Evolutionary conservation across 2,113 vertebrate genomes (phyloP), one percentile per base, ranked within the genome.

Genomic region (Todiramphus chloris): DNA sequence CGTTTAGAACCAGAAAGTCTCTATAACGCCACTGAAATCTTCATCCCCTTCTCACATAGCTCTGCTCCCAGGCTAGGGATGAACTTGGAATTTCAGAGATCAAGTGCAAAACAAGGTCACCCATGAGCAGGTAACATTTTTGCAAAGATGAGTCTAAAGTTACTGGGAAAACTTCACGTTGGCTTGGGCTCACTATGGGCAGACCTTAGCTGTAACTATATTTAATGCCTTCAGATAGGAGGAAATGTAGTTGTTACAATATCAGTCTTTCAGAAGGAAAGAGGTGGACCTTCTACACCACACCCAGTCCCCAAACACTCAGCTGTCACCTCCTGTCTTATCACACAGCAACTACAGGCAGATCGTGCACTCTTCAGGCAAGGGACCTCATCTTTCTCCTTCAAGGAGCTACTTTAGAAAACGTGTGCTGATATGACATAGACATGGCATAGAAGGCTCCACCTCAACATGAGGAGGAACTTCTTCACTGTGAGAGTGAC

Each of bases 1-100:
- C 0, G 0, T 17, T 43, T 4, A 5, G 55, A 14, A 31, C 18
- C 24, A 58, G 46, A 7, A 9, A 20, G 35, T 5, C 75, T 51
- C 24, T 30, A 1, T 19, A 58, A 1, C 2, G 0, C 8, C 41
- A 0, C 64, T 2, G 33, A 20, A 63, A 33, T 6, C 51, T 50
- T 11, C 50, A 6, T 3, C 50, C 4, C 46, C 16, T 23, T 37
- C 12, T 9, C 82, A 25, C 17, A 1, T 4, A 3, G 1, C 3
- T 28, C 24, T 1, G 24, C 14, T 8, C 33, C 27, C 18, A 55
- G 60, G 39, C 14, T 66, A 30, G 53, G 10, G 2, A 0, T 0
- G 37, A 68, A 1, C 56, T 13, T 15, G 1, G 2, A 6, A 63
- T 84, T 48, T 13, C 73, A 44, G 51, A 9, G 5, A 19, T 3